A percentile compares a stretch with the other conserved stretches of the same genome.
Conservation (phyloP, 2,113 vertebrate species). For the Ardeotis arabs region DNA sequence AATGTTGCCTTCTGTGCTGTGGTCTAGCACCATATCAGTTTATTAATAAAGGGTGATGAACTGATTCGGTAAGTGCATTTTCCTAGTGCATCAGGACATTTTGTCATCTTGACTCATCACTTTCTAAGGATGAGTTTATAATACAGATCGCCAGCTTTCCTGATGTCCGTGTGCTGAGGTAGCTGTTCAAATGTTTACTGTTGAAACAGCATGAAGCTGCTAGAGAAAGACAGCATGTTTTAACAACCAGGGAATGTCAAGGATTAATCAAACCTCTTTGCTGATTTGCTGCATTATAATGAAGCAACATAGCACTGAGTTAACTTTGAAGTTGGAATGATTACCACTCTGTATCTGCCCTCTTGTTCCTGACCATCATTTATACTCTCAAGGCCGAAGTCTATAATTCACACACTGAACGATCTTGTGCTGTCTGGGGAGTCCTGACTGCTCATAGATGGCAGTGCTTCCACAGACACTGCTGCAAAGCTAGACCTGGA, state of each 20-base stretch:
- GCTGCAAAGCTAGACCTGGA: constrained; percentile 13
- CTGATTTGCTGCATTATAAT: constrained; percentile 11
- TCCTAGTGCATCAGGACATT: not conserved
- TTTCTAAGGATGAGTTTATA: not conserved
- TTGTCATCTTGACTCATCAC: not conserved
- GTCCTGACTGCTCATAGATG: not conserved
- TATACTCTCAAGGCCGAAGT: constrained; percentile 45
- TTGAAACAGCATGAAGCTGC: not conserved
- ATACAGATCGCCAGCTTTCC: not conserved
- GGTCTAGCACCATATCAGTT: not conserved
- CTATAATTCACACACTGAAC: constrained; percentile 40
- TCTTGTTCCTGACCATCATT: constrained; percentile 38
- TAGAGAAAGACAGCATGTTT: not conserved
- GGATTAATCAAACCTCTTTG: constrained; percentile 28
- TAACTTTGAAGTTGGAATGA: constrained; percentile 50
- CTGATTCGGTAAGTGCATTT: not conserved
- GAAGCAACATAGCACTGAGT: constrained; percentile 27
- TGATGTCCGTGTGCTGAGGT: not conserved
- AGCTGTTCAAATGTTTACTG: constrained; percentile 38
- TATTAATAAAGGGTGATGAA: not conserved
- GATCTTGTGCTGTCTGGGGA: constrained; percentile 41
- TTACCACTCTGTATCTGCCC: constrained; percentile 35
- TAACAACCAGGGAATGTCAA: constrained; percentile 31
- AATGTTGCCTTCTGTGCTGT: not conserved
- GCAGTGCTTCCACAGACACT: constrained; percentile 30